Base-by-base conservation (phyloP, 2,888 invertebrate genomes). In the Tholera decimalis region DNA sequence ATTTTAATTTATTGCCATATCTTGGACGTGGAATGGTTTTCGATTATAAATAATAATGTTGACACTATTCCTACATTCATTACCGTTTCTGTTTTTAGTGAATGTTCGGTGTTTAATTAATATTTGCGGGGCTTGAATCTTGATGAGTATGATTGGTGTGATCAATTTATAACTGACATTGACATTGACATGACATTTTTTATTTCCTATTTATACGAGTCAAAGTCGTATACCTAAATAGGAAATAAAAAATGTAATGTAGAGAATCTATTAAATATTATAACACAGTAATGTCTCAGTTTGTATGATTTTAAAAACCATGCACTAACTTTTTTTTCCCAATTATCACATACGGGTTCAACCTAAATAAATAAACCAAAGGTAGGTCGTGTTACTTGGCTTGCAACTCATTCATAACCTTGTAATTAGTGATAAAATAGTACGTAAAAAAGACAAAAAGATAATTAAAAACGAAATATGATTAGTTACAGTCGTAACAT, bases 1-100 rank as follows among this genome's bases (percentile, higher is more conserved):
- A 72, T 77, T 74, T 79, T 79, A 85, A 87, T 88, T 89, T 88
- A 88, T 86, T 79, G 84, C 85, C 76, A 83, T 83, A 85, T 84
- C 83, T 84, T 79, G 11, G 79, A 84, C 83, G 81, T 64, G 73
- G 83, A 80, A 83, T 83, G 76, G 79, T 82, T 83, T 85, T 86
- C 66, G 80, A 75, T 79, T 68, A 82, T 86, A 85, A 83, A 83
- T 80, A 84, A 82, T 84, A 72, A 79, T 75, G 82, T 84, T 87
- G 83, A 80, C 70, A 84, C 72, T 79, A 67, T 78, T 80, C 56
- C 62, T 70, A 73, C 64, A 65, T 77, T 79, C 73, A 79, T 73
- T 81, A 73, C 47, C 18, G 33, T 73, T 53, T 50, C 46, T 54
- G 43, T 55, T 55, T 53, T 65, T 55, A 46, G 41, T 73, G 24